Base-by-base conservation (phyloP, 2,888 invertebrate species). In the Hesperia comma region DNA sequence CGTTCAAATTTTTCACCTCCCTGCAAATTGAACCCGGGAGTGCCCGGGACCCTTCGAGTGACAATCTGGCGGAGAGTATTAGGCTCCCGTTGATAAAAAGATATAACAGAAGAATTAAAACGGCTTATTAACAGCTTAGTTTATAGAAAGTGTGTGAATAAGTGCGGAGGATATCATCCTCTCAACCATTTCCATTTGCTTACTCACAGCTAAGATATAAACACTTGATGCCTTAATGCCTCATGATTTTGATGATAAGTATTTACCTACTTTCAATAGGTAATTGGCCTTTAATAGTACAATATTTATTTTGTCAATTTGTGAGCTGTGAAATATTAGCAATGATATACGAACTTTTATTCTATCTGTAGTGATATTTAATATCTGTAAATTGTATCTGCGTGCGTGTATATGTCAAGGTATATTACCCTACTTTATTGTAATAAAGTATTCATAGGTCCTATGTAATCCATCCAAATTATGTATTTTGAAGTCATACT, bases 231-330 rank as follows among this genome's bases (percentile, higher is more conserved):
- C 43, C 4, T 46, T 46, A 21, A 51, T 37, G 37, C 37, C 8
- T 37, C 37, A 8, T 37, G 37, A 12, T 12, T 37, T 12, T 37
- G 37, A 55, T 46, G 63, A 41, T 63, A n/a, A n/a, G n/a, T n/a
- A 41, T 43, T 63, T 55, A 55, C 63, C 46, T 19, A 19, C 46
- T 63, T 57, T 63, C 37, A 51, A 63, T 57, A 63, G 63, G 63
- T 63, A 63, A 63, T 63, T 63, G 63, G 57, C 63, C 63, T 63
- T 56, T 63, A 51, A 63, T 63, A 37, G 37, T 19, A 15, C 26
- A 6, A 63, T 17, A 63, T 33, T 21, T 15, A 46, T 46, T 46
- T 46, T 46, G 43, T 6, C 17, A 17, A 37, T 10, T 10, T 8
- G 2, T 37, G 0, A 7, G 15, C 43, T 17, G 7, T 46, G 8